phyloP scores from a whole-genome alignment of 2,888 invertebrate genomes.

The Serrognathus titanus region DNA sequence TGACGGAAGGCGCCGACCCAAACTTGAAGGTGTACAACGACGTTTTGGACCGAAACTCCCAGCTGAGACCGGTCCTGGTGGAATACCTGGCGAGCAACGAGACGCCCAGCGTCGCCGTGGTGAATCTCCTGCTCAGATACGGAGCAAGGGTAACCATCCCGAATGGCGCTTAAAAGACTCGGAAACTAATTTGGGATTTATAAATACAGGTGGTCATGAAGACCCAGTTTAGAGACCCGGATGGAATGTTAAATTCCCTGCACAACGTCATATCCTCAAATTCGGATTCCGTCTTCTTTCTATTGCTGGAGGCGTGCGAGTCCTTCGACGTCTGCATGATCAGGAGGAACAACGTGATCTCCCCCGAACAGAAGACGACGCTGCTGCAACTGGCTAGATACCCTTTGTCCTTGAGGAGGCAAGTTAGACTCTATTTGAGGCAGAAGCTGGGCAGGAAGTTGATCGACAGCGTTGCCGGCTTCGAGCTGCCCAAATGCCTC shows the following conservation, averaged over 20 bases:
- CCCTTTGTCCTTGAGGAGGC: conserved; percentile 65
- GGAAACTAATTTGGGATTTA: conserved; percentile 6
- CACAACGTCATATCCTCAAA: conserved; percentile 62
- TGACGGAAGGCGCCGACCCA: conserved; percentile 71
- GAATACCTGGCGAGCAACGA: conserved; percentile 78
- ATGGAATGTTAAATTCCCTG: conserved; percentile 76
- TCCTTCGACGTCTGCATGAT: conserved; percentile 79
- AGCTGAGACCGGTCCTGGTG: conserved; percentile 73
- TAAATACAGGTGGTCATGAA: conserved; percentile 79
- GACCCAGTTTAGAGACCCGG: conserved; percentile 79
- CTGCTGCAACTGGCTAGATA: conserved; percentile 64
- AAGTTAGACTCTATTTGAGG: conserved; percentile 55
- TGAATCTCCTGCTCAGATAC: conserved; percentile 67
- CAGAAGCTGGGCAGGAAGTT: conserved; percentile 55
- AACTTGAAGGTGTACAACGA: conserved; percentile 73
- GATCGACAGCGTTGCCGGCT: conserved; percentile 54
- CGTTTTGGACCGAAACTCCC: conserved; percentile 62
- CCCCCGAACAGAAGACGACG: conserved; percentile 61
- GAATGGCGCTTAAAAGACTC: neutral
- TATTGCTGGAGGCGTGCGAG: conserved; percentile 71
- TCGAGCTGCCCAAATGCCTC: conserved; percentile 64
- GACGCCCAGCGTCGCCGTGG: conserved; percentile 63
- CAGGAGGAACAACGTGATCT: conserved; percentile 64
- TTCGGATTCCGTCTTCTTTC: conserved; percentile 61
- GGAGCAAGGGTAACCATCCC: conserved; percentile 68